Percentiles rank a stretch among this genome's conserved stretches.
These are phyloP conservation scores for Picathartes gymnocephalus DNA, from an alignment of 2,113 vertebrate species.

Conservation along the genomic window DNA sequence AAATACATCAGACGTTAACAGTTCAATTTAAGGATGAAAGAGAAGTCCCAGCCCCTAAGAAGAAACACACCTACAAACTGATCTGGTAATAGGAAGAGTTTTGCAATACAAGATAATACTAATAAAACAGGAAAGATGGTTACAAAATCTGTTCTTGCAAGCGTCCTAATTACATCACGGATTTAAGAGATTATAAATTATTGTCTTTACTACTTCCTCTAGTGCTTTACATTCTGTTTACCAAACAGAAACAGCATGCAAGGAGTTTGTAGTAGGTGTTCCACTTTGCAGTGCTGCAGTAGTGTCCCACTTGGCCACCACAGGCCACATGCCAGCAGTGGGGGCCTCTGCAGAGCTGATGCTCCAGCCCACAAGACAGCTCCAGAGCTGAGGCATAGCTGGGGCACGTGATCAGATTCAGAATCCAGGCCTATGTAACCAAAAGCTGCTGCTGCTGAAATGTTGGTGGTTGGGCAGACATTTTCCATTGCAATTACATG, in stretches of 20 bases:
- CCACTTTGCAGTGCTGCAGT: not conserved
- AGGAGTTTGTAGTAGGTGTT: not conserved
- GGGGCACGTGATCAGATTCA: accelerated
- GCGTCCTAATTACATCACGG: not conserved
- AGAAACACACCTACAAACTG: conserved; percentile 49
- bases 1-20: not conserved
- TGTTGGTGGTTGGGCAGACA: not conserved
- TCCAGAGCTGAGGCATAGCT: not conserved
- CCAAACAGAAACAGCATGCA: not conserved
- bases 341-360: accelerated
- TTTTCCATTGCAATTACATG: not conserved
- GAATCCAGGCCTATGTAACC: accelerated
- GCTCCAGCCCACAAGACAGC: not conserved
- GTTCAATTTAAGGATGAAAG: not conserved
- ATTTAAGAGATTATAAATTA: conserved; percentile 5
- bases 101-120: conserved; percentile 9
- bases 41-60: not conserved
- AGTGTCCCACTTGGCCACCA: not conserved
- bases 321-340: accelerated
- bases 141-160: not conserved
- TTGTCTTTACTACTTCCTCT: conserved; percentile 5
- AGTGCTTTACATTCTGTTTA: conserved; percentile 16
- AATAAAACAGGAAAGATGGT: conserved; percentile 33
- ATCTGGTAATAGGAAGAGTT: conserved; percentile 2
- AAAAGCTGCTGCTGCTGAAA: not conserved